These are phyloP conservation scores for Arge pagana DNA, from an alignment of 2,888 invertebrate species.

Conservation along the genomic window DNA sequence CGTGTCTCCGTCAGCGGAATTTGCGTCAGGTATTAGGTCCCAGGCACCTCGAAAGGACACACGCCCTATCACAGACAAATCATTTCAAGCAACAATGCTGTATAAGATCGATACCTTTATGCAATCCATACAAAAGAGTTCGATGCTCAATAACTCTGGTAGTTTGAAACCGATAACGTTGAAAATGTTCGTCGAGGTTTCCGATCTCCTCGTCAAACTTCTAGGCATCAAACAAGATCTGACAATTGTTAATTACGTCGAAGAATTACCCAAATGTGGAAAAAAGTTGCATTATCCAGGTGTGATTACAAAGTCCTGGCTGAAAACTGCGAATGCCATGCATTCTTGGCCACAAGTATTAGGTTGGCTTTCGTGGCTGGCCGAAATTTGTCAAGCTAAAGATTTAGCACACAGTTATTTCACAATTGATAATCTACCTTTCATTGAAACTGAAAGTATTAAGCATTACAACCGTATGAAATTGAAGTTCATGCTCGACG, in stretches of 20 bases:
- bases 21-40: slow-evolving; percentile 37
- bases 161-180: slow-evolving; percentile 48
- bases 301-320: slow-evolving; percentile 63
- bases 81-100: slow-evolving; percentile 46
- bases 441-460: slow-evolving; percentile 34
- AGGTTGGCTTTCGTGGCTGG: slow-evolving; percentile 62
- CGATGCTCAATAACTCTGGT: slow-evolving; percentile 44
- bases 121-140: slow-evolving; percentile 31
- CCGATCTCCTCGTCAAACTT: slow-evolving; percentile 40
- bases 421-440: slow-evolving; percentile 43
- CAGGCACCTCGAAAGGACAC: slow-evolving; percentile 46
- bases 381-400: slow-evolving; percentile 58
- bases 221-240: slow-evolving; percentile 42
- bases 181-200: slow-evolving; percentile 48
- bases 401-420: slow-evolving; percentile 45
- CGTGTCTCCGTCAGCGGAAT: slow-evolving; percentile 47
- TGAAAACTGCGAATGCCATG: slow-evolving; percentile 64
- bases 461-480: slow-evolving; percentile 27
- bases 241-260: slow-evolving; percentile 46
- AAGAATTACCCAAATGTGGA: slow-evolving; percentile 61
- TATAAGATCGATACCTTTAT: slow-evolving; percentile 48
- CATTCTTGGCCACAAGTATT: slow-evolving; percentile 65
- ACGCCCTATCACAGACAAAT: slow-evolving; percentile 46
- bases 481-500: slow-evolving; percentile 40
- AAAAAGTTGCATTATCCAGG: slow-evolving; percentile 64